Base-by-base conservation (phyloP, 2,113 vertebrate genomes). In the Pardalotus punctatus region DNA sequence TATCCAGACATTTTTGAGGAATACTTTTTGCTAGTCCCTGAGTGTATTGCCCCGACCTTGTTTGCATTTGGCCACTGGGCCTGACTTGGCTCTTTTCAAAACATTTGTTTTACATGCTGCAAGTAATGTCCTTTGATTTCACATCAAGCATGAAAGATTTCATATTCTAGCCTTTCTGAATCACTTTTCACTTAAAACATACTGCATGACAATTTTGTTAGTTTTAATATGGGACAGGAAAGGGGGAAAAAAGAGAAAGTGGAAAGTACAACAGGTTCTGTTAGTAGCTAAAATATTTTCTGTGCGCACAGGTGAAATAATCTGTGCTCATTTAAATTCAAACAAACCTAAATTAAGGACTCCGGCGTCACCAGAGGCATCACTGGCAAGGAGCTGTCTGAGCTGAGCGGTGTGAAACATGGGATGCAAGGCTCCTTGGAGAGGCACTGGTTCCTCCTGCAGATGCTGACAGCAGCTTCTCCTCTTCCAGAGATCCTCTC, bases 381-480 rank as follows among this genome's bases (percentile, higher is more conserved):
- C 33, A 42, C 9, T 6, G 15, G 42, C 1, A 1, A 64, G 48
- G 33, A 50, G 33, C 43, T 51, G 53, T 28, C 35, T 56, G 48
- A 38, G 53, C 62, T 76, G 48, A 69, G 38, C 2, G 0, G 10
- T 12, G 43, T 53, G 50, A 54, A 64, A 29, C 27, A 27, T 24
- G 21, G 45, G 38, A 48, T 53, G 11, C 18, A 60, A 43, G 11
- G 40, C 47, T 82, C 40, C 35, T 31, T 36, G 43, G 24, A 64
- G 56, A 33, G 43, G 29, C 1, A 6, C 48, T 53, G 20, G 19
- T 77, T 79, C 72, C 76, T 67, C 48, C 70, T 86, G 40, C 54
- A 73, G 31, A 58, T 40, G 50, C 50, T 76, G 62, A 85, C 22
- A 71, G 51, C 70, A 56, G 47, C 70, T 90, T 92, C 78, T 90